These are phyloP conservation scores for Propithecus perrieri DNA, from an alignment of 2,797 vertebrate genomes.

Conservation along the genomic window DNA sequence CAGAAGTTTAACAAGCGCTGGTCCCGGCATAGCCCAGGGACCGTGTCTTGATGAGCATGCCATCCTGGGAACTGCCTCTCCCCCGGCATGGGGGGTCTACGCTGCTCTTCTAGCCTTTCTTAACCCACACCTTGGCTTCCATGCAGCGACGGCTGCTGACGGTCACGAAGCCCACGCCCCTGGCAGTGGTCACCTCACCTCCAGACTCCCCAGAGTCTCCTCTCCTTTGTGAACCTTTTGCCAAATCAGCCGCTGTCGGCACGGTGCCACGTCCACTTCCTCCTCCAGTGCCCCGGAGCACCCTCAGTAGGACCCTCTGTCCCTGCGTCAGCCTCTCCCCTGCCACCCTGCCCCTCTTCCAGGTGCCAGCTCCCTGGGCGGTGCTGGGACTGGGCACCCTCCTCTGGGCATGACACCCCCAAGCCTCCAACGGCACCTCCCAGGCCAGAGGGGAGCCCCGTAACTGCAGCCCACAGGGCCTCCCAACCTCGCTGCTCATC, in stretches of 20 bases:
- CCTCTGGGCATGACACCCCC: fast-evolving
- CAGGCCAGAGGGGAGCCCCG: fast-evolving
- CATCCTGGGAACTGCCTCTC: neutral
- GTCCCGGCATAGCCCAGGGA: neutral
- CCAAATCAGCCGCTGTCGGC: fast-evolving
- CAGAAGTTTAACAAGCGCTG: fast-evolving
- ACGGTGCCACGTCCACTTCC: fast-evolving
- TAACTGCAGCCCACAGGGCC: fast-evolving
- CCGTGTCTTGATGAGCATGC: neutral
- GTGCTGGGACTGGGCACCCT: fast-evolving
- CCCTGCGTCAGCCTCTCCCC: neutral
- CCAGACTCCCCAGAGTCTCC: neutral
- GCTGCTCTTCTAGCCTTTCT: fast-evolving
- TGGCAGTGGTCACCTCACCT: neutral
- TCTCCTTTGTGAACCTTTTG: fast-evolving
- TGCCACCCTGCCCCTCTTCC: too few relatives aligned
- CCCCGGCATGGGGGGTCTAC: fast-evolving
- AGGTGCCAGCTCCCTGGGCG: neutral
- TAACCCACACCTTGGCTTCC: neutral
- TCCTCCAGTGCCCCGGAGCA: fast-evolving
- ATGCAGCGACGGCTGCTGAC: fast-evolving
- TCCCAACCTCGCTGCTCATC: neutral
- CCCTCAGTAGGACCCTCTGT: neutral
- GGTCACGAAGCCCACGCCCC: neutral
- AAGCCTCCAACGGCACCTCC: fast-evolving